A percentile compares a stretch with the other conserved stretches of the same genome.
Evolutionary conservation across 2,888 invertebrate species (phyloP).

Genomic region (Tortricodes alternella): DNA sequence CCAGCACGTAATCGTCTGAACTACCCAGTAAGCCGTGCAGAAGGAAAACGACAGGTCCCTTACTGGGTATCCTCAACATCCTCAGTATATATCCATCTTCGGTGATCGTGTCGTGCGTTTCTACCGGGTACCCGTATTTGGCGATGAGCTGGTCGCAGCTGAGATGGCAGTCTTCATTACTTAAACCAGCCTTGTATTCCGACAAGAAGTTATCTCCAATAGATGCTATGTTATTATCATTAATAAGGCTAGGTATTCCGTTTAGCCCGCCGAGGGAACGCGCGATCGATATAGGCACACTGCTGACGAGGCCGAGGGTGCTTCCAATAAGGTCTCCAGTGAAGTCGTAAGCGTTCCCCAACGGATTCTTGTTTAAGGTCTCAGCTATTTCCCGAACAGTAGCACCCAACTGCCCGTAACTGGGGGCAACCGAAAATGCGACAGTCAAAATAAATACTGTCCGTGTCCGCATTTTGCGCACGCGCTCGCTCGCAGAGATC

Average conservation of each 20-base stretch:
- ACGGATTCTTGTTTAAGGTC: constrained; percentile 36
- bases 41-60: constrained; percentile 56
- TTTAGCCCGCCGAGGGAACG: constrained; percentile 38
- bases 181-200: constrained; percentile 43
- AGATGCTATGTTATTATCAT: constrained; percentile 41
- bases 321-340: constrained; percentile 41
- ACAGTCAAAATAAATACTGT: constrained; percentile 7
- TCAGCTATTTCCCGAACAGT: constrained; percentile 35
- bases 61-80: constrained; percentile 56
- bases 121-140: constrained; percentile 56
- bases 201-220: constrained; percentile 41
- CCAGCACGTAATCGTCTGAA: constrained; percentile 60
- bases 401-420: constrained; percentile 38
- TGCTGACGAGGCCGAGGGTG: constrained; percentile 38
- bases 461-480: constrained; percentile 7
- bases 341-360: constrained; percentile 37
- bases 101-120: constrained; percentile 64
- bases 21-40: constrained; percentile 66
- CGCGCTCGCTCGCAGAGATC: constrained; percentile 24
- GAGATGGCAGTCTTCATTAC: constrained; percentile 53
- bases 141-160: constrained; percentile 45
- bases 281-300: constrained; percentile 41
- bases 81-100: constrained; percentile 58
- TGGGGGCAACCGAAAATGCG: constrained; percentile 17
- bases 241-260: constrained; percentile 39